phyloP scores from a whole-genome alignment of 2,797 vertebrate genomes.

The Spinibarbus caldwelli region DNA sequence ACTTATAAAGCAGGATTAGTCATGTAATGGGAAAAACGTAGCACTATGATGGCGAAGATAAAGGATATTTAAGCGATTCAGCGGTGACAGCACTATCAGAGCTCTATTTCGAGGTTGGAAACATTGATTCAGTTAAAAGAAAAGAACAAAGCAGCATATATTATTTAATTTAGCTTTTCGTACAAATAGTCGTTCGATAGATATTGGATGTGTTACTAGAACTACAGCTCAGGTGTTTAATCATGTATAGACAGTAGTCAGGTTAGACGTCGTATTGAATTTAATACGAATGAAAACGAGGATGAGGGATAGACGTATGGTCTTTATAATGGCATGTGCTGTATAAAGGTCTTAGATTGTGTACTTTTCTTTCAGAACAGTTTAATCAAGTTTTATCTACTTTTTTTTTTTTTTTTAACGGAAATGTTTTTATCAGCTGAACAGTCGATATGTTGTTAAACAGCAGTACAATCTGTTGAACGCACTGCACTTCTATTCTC shows the following conservation, averaged over 20 bases:
- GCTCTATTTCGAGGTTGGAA: neutral
- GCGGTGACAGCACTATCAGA: neutral
- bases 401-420: no score
- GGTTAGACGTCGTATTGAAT: neutral
- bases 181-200: neutral
- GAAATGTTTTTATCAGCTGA: neutral
- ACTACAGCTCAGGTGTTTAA: neutral
- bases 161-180: neutral
- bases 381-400: no score
- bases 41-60: neutral
- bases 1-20: slow-evolving; percentile 42
- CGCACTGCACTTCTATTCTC: no score
- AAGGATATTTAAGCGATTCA: neutral
- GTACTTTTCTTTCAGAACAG: neutral
- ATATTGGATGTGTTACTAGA: neutral
- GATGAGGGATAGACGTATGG: neutral
- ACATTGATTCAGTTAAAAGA: neutral
- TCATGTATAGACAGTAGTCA: neutral
- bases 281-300: neutral
- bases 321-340: no score
- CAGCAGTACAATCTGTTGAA: no score
- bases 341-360: no score
- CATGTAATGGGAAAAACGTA: neutral
- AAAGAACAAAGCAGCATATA: neutral
- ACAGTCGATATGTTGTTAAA: neutral